These are phyloP conservation scores for Euwallacea fornicatus DNA, from an alignment of 1,140 invertebrate species.

Conservation along the genomic window DNA sequence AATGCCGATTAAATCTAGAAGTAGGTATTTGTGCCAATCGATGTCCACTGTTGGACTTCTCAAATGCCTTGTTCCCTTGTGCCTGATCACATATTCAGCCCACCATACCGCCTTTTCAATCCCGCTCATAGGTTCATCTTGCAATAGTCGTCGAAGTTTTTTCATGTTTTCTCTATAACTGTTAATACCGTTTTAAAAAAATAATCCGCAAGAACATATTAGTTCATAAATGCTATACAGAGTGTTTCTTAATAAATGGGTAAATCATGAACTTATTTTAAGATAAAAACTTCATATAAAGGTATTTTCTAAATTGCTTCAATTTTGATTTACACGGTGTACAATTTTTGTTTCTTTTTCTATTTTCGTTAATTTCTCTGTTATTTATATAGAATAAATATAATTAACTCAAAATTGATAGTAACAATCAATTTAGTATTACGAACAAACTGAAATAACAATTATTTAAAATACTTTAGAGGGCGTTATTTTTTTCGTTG, in stretches of 20 bases:
- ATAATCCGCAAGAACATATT: not conserved
- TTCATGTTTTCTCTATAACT: conserved; percentile 42
- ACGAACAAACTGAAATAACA: no score
- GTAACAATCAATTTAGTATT: no score
- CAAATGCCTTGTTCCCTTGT: conserved; percentile 53
- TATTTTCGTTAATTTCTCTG: no score
- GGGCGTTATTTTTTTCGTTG: no score
- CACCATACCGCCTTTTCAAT: conserved; percentile 56
- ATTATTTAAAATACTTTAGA: no score
- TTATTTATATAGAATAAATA: no score
- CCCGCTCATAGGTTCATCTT: conserved; percentile 50
- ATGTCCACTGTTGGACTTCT: conserved; percentile 49
- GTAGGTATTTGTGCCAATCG: conserved; percentile 55
- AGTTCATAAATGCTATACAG: not conserved
- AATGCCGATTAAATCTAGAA: conserved; percentile 53
- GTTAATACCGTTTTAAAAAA: conserved; percentile 6
- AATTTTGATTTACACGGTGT: no score
- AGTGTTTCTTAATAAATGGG: no score
- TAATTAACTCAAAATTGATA: no score
- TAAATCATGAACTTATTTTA: conserved; percentile 5
- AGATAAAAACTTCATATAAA: no score
- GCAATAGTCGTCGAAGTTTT: conserved; percentile 32
- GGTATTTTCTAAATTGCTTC: no score
- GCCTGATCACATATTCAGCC: conserved; percentile 56
- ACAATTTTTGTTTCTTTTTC: no score